Percentiles rank a stretch among this genome's conserved stretches.
Conservation (phyloP, 2,113 vertebrate species). For the Nothobranchius furzeri region DNA sequence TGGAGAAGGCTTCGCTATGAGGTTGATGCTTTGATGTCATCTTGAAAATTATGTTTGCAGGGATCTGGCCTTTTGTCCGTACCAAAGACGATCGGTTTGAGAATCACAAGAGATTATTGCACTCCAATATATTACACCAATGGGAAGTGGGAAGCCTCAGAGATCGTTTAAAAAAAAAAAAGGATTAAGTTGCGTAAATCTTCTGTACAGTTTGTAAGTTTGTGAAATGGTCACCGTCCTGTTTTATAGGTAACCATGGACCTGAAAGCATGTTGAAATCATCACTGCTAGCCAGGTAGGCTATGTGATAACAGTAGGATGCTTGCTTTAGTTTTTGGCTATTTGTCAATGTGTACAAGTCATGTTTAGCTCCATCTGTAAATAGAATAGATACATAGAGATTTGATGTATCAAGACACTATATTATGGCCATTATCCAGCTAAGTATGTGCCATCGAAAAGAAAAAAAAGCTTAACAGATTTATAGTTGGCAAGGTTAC, state of each 20-base stretch:
- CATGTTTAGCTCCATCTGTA: slow-evolving; percentile 80
- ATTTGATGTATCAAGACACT: slow-evolving; percentile 79
- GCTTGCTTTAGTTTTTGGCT: slow-evolving; percentile 77
- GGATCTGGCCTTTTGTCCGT: slow-evolving; percentile 77
- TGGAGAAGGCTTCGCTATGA: slow-evolving; percentile 68
- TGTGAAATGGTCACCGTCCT: slow-evolving; percentile 72
- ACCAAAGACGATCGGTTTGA: slow-evolving; percentile 78
- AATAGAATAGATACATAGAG: slow-evolving; percentile 80
- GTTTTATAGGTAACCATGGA: slow-evolving; percentile 77
- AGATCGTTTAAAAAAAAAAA: slow-evolving; percentile 46
- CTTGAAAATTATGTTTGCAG: slow-evolving; percentile 52
- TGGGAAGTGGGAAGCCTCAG: slow-evolving; percentile 49
- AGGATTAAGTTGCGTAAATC: slow-evolving; percentile 67
- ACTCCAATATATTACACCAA: slow-evolving; percentile 52
- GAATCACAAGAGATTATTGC: slow-evolving; percentile 66
- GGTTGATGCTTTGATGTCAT: slow-evolving; percentile 53
- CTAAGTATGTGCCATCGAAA: slow-evolving; percentile 78
- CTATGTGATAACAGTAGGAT: slow-evolving; percentile 74
- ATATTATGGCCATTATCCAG: slow-evolving; percentile 80
- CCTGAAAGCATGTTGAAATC: slow-evolving; percentile 80
- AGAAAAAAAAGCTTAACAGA: slow-evolving; percentile 67
- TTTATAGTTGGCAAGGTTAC: slow-evolving; percentile 77
- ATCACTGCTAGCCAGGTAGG: slow-evolving; percentile 75
- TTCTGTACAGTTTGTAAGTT: slow-evolving; percentile 80
- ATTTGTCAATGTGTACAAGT: slow-evolving; percentile 79